A percentile compares a stretch with the other conserved stretches of the same genome.
These are phyloP conservation scores for Plecotus auritus DNA, from an alignment of 2,113 vertebrate genomes.

Conservation along the genomic window DNA sequence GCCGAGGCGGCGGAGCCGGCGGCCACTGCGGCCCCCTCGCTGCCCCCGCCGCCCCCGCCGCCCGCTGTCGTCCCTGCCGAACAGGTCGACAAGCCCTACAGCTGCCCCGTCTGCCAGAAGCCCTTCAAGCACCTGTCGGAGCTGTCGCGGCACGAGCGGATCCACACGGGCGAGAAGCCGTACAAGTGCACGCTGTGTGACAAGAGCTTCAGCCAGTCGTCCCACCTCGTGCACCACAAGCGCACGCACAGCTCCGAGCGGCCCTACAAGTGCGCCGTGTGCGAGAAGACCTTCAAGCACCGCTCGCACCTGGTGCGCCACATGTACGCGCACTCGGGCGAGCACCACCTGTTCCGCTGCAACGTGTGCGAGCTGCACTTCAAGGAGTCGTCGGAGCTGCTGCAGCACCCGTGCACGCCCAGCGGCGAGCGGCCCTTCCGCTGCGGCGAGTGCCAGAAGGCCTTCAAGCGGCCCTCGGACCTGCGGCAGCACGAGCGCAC, in stretches of 20 bases:
- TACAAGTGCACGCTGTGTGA: slow-evolving; percentile 97
- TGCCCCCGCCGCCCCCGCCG: slow-evolving; percentile 41
- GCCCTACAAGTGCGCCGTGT: slow-evolving; percentile 96
- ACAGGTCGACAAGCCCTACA: slow-evolving; percentile 90
- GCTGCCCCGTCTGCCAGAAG: slow-evolving; percentile 96
- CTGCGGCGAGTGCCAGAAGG: slow-evolving; percentile 93
- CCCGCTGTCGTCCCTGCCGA: slow-evolving; percentile 73
- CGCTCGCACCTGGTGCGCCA: slow-evolving; percentile 97
- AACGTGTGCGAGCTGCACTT: slow-evolving; percentile 96
- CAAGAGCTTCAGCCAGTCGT: slow-evolving; percentile 98
- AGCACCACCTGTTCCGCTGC: slow-evolving; percentile 97
- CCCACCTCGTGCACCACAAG: slow-evolving; percentile 97
- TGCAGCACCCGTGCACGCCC: slow-evolving; percentile 96
- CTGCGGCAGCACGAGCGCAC: slow-evolving; percentile 96
- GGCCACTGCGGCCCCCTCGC: slow-evolving; percentile 64
- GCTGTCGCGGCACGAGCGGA: slow-evolving; percentile 93
- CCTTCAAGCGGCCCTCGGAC: slow-evolving; percentile 96
- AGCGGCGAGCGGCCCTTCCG: slow-evolving; percentile 95
- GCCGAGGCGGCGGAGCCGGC: slow-evolving; percentile 78
- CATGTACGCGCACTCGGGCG: slow-evolving; percentile 96
- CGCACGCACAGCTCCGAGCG: slow-evolving; percentile 96
- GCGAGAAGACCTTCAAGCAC: slow-evolving; percentile 98
- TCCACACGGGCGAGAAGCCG: slow-evolving; percentile 97
- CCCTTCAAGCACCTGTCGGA: slow-evolving; percentile 97
- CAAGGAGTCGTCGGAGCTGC: slow-evolving; percentile 95